Conservation (phyloP, 2,888 invertebrate species). For the Atherix ibis region DNA sequence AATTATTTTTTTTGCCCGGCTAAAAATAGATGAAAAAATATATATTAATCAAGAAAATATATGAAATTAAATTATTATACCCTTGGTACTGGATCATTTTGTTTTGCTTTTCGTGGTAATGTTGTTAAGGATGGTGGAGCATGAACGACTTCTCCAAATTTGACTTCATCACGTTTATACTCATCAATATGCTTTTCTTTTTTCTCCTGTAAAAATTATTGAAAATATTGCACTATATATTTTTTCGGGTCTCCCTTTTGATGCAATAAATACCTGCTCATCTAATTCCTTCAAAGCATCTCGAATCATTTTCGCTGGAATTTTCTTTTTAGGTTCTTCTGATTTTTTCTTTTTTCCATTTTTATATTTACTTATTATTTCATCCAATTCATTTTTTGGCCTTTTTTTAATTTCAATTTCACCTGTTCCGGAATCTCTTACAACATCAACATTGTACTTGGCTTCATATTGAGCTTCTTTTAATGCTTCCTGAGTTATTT, state of each 20-base stretch:
- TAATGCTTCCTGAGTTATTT: conserved; percentile 43
- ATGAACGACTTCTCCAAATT: conserved; percentile 60
- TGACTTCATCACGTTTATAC: conserved; percentile 44
- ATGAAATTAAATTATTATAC: conserved; percentile 17
- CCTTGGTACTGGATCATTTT: conserved; percentile 29
- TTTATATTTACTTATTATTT: conserved; percentile 32
- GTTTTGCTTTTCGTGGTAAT: conserved; percentile 36
- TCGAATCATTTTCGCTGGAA: conserved; percentile 17
- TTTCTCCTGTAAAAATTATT: conserved; percentile 1
- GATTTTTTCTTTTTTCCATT: conserved; percentile 13
- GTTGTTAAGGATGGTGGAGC: conserved; percentile 49
- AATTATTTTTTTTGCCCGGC: conserved; percentile 44
- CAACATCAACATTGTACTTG: conserved; percentile 43
- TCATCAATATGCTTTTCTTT: conserved; percentile 27
- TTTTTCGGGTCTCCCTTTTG: too few relatives aligned
- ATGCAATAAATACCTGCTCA: conserved; percentile 25
- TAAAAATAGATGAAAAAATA: conserved; percentile 24
- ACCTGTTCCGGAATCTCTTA: conserved; percentile 37
- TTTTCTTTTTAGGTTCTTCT: too few relatives aligned
- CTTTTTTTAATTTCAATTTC: conserved; percentile 33
- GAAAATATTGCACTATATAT: conserved; percentile 1
- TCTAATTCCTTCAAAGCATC: conserved; percentile 22
- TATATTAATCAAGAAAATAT: background rate
- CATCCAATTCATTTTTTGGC: conserved; percentile 37
- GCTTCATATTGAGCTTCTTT: conserved; percentile 44